Percentiles rank a stretch among this genome's conserved stretches.
Conservation (phyloP, 64 coral and sea anemone species). For the Cladopsammia gracilis region DNA sequence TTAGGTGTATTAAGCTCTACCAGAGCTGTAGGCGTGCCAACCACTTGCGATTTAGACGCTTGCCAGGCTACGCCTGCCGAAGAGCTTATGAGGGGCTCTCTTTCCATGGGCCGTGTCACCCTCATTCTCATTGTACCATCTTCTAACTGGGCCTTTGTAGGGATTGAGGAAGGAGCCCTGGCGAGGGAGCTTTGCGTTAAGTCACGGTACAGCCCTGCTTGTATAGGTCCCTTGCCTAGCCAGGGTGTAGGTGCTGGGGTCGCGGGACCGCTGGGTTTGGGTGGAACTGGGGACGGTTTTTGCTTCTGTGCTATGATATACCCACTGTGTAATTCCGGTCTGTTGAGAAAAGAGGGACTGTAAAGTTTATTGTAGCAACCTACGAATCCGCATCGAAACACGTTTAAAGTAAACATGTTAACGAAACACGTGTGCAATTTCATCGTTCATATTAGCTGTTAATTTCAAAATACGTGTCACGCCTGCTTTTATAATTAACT, state of each 20-base stretch:
- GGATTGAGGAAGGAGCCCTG: conserved; percentile 68
- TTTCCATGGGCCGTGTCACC: conserved; percentile 50
- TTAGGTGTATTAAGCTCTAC: conserved; percentile 55
- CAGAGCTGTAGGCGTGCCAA: conserved; percentile 6
- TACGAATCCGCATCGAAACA: too few species aligned
- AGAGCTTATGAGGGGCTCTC: conserved; percentile 3
- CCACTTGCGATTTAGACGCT: conserved; percentile 70
- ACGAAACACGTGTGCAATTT: too few species aligned
- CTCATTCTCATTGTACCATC: conserved; percentile 71
- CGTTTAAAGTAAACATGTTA: not conserved
- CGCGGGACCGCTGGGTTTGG: conserved; percentile 11
- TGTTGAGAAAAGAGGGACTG: not conserved
- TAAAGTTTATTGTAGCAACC: not conserved
- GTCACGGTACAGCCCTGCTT: conserved; percentile 48
- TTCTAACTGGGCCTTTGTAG: conserved; percentile 53
- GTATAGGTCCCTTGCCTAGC: conserved; percentile 41
- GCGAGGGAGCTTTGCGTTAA: conserved; percentile 50
- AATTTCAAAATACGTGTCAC: too few species aligned
- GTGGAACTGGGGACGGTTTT: conserved; percentile 50
- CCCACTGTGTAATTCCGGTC: conserved; percentile 55
- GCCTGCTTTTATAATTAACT: too few species aligned
- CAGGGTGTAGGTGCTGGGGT: conserved; percentile 83
- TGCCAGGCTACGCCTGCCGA: conserved; percentile 19
- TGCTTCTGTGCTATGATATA: conserved; percentile 73
- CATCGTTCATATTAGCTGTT: too few species aligned